Evolutionary conservation across 30 jellyfish, hydroid and myxozoan genomes (phyloP), one percentile per base, ranked within the genome.

Genomic region (Hydractinia symbiolongicarpus): DNA sequence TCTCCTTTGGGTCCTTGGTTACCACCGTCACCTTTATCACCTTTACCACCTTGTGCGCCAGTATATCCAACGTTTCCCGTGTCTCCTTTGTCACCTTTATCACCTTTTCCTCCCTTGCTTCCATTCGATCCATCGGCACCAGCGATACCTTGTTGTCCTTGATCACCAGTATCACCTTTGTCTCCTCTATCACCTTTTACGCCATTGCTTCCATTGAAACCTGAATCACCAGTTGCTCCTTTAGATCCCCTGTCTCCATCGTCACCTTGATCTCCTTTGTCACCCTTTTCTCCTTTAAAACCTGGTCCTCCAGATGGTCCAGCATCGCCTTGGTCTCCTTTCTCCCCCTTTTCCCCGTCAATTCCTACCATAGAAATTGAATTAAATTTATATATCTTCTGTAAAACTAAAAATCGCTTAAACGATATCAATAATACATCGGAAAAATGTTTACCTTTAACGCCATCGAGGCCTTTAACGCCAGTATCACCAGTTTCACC

Each of bases 111-210:
- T n/a, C 74, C 74, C 40, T 51, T 13, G 40, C 40, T 51, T n/a
- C 74, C 74, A n/a, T 64, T 64, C 2, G 19, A 64, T 11, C 69
- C 69, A 11, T 58, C 19, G 15, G 69, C 15, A 58, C 69, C 69
- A 11, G 17, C 17, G 17, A 58, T 58, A 58, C 69, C 69, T 13
- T 16, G 69, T 11, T 58, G 17, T 64, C 74, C 74, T 64, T 64
- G 19, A 51, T 64, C 17, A 6, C 74, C 74, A 7, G 19, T 64
- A 13, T 8, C 74, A 64, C 74, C 74, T 14, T 68, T 68, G 53
- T 68, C 21, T 68, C 78, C 78, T 68, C 4, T 68, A 30, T 68
- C 78, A 68, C 78, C 78, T 68, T 73, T 73, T 71, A 1, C 21
- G 30, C 82, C 82, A 17, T 73, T 73, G 30, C 73, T 17, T 14